These are phyloP conservation scores for Sinocyclocheilus maitianheensis DNA, from an alignment of 2,113 vertebrate genomes.

Conservation along the genomic window DNA sequence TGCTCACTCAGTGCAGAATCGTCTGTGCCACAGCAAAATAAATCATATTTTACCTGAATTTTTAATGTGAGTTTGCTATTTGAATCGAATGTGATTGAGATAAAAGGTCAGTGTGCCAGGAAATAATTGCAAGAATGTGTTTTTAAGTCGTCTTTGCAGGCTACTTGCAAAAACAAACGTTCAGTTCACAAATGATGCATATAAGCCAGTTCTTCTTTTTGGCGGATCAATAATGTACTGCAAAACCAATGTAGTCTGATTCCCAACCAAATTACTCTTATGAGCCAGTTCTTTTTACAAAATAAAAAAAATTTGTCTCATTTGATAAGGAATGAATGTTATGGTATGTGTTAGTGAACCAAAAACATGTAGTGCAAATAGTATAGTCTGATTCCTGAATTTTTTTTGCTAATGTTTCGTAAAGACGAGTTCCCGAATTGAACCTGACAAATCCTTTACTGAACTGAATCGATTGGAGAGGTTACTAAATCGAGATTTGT, in stretches of 20 bases:
- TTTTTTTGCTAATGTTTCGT: no score
- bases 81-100: not conserved
- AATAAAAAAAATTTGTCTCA: not conserved
- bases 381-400: not conserved
- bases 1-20: not conserved
- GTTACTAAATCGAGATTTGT: not conserved
- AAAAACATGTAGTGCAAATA: not conserved
- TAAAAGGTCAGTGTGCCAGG: not conserved
- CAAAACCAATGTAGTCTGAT: not conserved
- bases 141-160: not conserved
- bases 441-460: not conserved
- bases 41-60: not conserved
- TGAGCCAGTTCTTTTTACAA: not conserved
- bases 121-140: not conserved
- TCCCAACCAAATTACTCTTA: not conserved
- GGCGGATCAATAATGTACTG: not conserved
- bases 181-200: not conserved
- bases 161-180: not conserved
- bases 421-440: not conserved
- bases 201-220: not conserved
- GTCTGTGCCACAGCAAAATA: not conserved
- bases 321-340: no score
- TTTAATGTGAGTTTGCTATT: not conserved
- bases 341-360: not conserved
- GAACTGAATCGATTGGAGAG: not conserved